Conservation (phyloP, 2,888 invertebrate genomes). For the Trypoxylon attenuatum region DNA sequence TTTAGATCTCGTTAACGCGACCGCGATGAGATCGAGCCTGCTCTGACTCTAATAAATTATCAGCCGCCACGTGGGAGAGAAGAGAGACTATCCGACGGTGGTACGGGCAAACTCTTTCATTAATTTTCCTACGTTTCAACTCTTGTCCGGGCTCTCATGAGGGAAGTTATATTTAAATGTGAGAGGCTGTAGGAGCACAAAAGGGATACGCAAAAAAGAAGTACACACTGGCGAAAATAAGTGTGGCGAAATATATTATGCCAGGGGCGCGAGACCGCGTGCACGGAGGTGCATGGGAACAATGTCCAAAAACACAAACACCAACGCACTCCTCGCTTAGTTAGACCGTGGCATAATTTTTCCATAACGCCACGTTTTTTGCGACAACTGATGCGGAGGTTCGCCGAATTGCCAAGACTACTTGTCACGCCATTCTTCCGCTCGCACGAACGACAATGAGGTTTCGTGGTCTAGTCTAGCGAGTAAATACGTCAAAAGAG, state of each 20-base stretch:
- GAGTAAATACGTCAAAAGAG: not conserved
- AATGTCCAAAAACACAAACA: not conserved
- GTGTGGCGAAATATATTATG: constrained; percentile 29
- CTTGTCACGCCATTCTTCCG: too few species aligned
- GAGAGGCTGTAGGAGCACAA: constrained; percentile 11
- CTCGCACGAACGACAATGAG: too few species aligned
- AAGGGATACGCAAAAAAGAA: constrained; percentile 28
- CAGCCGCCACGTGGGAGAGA: constrained; percentile 16
- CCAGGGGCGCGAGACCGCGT: too few species aligned
- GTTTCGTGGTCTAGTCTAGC: too few species aligned
- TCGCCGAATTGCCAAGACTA: too few species aligned
- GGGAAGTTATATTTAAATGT: constrained; percentile 42
- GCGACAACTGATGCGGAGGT: too few species aligned
- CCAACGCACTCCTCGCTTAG: not conserved
- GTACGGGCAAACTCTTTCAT: constrained; percentile 26
- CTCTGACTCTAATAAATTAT: constrained; percentile 44
- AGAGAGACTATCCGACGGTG: not conserved
- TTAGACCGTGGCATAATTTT: not conserved
- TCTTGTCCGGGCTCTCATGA: constrained; percentile 32
- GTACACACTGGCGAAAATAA: constrained; percentile 14
- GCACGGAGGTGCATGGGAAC: not conserved
- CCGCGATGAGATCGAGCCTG: constrained; percentile 37
- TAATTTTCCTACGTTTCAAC: constrained; percentile 39
- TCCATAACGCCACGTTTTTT: not conserved
- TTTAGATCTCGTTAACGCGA: constrained; percentile 37